phyloP scores from a whole-genome alignment of 2,888 invertebrate genomes.

The Calliphora vomitoria region DNA sequence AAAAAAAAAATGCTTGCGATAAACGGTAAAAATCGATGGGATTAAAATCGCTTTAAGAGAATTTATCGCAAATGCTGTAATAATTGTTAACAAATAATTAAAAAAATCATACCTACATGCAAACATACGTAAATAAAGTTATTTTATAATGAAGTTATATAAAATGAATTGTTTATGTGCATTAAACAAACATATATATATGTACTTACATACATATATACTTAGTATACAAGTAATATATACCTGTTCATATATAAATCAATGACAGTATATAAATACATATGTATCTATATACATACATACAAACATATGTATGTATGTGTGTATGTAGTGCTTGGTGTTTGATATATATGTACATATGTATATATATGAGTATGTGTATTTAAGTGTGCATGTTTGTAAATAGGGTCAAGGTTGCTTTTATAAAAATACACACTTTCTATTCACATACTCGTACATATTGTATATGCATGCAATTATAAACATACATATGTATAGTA shows the following conservation, averaged over 20 bases:
- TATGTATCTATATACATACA: slow-evolving; percentile 38
- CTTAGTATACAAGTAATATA: neutral
- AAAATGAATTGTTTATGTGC: slow-evolving; percentile 9
- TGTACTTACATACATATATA: neutral
- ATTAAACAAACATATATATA: slow-evolving; percentile 22
- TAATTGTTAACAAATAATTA: neutral
- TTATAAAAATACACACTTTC: slow-evolving; percentile 29
- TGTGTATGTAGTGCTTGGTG: neutral
- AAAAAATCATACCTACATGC: neutral
- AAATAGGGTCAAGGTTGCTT: slow-evolving; percentile 70
- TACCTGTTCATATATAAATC: neutral
- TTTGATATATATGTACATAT: neutral
- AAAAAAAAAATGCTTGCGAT: neutral
- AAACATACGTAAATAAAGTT: neutral
- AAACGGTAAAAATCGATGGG: slow-evolving; percentile 54
- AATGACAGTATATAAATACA: neutral
- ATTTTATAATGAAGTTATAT: slow-evolving; percentile 28
- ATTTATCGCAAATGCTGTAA: neutral
- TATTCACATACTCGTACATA: neutral
- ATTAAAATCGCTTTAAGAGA: neutral
- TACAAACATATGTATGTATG: slow-evolving; percentile 10
- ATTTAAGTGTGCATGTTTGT: slow-evolving; percentile 10
- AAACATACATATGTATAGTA: neutral
- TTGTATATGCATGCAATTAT: neutral
- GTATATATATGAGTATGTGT: neutral